phyloP scores from a whole-genome alignment of 2,797 vertebrate species.

The Acanthiza pusilla region DNA sequence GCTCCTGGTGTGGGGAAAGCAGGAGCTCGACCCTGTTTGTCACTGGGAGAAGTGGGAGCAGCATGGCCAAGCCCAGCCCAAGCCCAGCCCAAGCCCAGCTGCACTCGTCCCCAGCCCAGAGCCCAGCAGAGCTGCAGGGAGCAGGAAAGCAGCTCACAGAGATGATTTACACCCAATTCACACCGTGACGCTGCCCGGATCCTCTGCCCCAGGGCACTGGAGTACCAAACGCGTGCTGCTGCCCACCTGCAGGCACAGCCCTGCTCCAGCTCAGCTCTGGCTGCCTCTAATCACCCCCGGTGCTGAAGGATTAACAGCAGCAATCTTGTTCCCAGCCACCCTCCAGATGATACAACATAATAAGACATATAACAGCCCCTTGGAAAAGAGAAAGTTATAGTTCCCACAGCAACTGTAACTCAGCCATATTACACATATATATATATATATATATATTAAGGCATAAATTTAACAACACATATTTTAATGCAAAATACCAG shows the following conservation, averaged over 20 bases:
- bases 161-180: not conserved
- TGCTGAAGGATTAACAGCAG: conserved; percentile 49
- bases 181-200: rapidly evolving
- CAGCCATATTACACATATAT: conserved; percentile 39
- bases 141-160: not conserved
- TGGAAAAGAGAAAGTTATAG: conserved; percentile 64
- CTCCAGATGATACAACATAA: conserved; percentile 60
- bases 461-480: conserved; percentile 74
- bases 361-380: conserved; percentile 52
- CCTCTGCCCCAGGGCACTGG: not conserved
- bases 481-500: conserved; percentile 67
- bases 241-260: not conserved
- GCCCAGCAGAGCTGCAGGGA: not conserved
- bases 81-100: rapidly evolving
- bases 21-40: not conserved
- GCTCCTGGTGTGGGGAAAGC: rapidly evolving
- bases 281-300: not conserved
- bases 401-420: conserved; percentile 66
- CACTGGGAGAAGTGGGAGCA: not conserved
- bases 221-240: not conserved
- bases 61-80: not conserved
- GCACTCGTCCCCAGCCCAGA: rapidly evolving
- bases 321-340: conserved; percentile 36
- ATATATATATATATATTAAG: conserved; percentile 62
- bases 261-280: not conserved